Conservation (phyloP, 30 jellyfish, hydroid and myxozoan species). For the Pelagia noctiluca region DNA sequence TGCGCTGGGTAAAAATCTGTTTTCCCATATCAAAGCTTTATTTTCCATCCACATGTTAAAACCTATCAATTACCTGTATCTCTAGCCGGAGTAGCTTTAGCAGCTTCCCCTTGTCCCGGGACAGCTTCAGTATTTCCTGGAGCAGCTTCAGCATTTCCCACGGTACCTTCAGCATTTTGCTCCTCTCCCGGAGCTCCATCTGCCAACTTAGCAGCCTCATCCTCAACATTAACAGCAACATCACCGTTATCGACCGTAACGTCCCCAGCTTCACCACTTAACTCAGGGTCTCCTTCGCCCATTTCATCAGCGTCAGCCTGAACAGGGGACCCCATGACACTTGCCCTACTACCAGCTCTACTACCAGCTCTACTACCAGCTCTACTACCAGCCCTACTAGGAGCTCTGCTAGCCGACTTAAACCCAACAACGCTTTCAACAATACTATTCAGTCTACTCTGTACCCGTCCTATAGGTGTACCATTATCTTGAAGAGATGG, state of each 20-base stretch:
- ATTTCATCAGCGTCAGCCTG: no score
- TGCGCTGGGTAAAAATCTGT: no score
- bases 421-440: neutral
- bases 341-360: slow-evolving; percentile 9
- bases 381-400: slow-evolving; percentile 11
- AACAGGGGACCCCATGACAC: neutral
- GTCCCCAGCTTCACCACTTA: slow-evolving; percentile 12
- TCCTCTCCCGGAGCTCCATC: neutral
- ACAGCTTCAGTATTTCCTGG: neutral
- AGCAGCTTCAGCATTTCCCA: neutral
- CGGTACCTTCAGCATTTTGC: neutral
- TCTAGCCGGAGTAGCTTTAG: neutral
- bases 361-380: slow-evolving; percentile 13
- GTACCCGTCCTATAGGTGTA: slow-evolving; percentile 30
- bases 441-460: slow-evolving; percentile 36
- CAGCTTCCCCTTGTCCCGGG: neutral
- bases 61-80: neutral
- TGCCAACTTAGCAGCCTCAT: neutral
- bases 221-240: slow-evolving; percentile 13
- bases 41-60: neutral
- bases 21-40: no score
- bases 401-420: neutral
- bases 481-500: no score
- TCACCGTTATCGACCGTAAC: neutral
- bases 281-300: no score